Base-by-base conservation (phyloP, 2,888 invertebrate species). In the Seira ritae region DNA sequence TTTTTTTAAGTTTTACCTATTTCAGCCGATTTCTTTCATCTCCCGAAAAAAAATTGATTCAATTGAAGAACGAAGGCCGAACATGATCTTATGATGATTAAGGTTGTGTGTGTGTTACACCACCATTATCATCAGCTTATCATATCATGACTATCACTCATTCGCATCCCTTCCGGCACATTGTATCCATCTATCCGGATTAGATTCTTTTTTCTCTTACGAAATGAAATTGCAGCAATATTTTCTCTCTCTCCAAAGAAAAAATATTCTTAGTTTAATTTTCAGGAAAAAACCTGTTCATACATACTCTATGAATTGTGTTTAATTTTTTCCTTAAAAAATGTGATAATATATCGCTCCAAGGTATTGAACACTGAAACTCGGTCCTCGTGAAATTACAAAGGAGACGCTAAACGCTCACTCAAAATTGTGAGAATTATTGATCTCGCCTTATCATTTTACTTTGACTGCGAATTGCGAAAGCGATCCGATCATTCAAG, bases 391-490 rank as follows among this genome's bases (percentile, higher is more conserved):
- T 75, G 23, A 76, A 71, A 76, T 76, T 76, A 71, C 60, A 76
- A 71, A 62, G 60, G 15, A 42, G 50, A 37, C 70, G 70, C 71
- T 8, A 81, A 81, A 81, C 65, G 62, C 6, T 69, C 55, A 74
- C 66, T 74, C 74, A 71, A 81, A 75, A 81, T 66, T 81, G 81
- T 75, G 75, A 70, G 70, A 81, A 81, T 71, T 70, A 81, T 81
- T 55, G 75, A 81, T 75, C 60, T 17, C 12, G 24, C 65, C 68
- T 69, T 69, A 80, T 69, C 69, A 80, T 74, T 80, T 80, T 74
- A 69, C 68, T 42, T 42, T 42, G 42, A 42, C 42, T n/a, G n/a
- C n/a, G n/a, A n/a, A n/a, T n/a, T n/a, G n/a, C n/a, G n/a, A n/a
- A n/a, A n/a, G n/a, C n/a, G n/a, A n/a, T n/a, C n/a, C 42, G 42